phyloP scores from a whole-genome alignment of 2,797 vertebrate species.

The Clarias platycephalus region DNA sequence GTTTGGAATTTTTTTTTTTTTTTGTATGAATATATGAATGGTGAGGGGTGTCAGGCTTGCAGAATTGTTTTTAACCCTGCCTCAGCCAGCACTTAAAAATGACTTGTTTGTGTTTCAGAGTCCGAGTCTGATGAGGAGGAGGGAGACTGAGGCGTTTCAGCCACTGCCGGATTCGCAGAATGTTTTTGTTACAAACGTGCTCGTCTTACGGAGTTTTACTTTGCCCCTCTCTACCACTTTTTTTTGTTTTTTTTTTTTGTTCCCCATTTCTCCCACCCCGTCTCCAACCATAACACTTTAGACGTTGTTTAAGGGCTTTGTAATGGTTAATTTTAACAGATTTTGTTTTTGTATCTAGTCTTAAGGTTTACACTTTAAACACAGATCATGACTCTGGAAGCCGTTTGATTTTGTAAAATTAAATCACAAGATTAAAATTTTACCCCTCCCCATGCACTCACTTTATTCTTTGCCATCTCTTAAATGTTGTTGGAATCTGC shows the following conservation, averaged over 20 bases:
- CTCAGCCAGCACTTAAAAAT: not conserved
- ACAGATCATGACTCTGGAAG: not conserved
- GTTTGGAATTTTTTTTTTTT: not conserved
- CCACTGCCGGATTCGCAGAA: slow-evolving; percentile 82
- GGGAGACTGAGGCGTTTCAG: slow-evolving; percentile 80
- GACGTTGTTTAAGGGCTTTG: slow-evolving; percentile 83
- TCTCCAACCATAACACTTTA: slow-evolving; percentile 75
- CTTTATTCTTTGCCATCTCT: not conserved
- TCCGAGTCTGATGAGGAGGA: slow-evolving; percentile 96
- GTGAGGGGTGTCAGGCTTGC: no score
- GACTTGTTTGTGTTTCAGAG: slow-evolving; percentile 71
- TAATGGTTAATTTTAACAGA: slow-evolving; percentile 73
- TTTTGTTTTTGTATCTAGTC: slow-evolving; percentile 72
- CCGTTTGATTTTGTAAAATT: not conserved
- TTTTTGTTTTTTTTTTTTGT: slow-evolving; percentile 52
- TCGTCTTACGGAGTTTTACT: slow-evolving; percentile 73
- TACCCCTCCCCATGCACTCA: not conserved
- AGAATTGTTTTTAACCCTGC: no score
- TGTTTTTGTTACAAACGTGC: slow-evolving; percentile 80
- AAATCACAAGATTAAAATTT: not conserved
- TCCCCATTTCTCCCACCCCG: not conserved
- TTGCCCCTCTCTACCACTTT: not conserved
- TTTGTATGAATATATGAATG: no score
- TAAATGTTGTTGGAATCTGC: not conserved
- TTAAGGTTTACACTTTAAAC: slow-evolving; percentile 66